These are phyloP conservation scores for Regulus satrapa DNA, from an alignment of 2,113 vertebrate genomes.

Conservation along the genomic window DNA sequence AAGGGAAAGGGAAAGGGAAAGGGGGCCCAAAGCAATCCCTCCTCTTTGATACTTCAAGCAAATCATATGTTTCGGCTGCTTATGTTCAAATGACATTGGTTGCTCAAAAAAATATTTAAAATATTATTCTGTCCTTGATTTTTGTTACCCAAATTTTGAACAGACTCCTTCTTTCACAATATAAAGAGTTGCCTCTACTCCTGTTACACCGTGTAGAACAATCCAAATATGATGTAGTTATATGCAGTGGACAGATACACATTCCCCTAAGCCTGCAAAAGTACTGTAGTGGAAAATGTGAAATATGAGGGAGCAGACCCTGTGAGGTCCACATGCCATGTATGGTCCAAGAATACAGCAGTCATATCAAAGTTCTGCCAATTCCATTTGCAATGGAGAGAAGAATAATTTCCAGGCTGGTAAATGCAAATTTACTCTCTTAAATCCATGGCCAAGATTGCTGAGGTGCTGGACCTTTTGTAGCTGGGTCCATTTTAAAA, in stretches of 20 bases:
- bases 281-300: background rate
- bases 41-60: background rate
- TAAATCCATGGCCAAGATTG: accelerated
- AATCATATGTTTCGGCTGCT: background rate
- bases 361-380: background rate
- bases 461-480: background rate
- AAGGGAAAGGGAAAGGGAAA: background rate
- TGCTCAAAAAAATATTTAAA: background rate
- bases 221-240: background rate
- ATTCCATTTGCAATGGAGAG: background rate
- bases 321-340: background rate
- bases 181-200: background rate
- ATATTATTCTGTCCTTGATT: background rate
- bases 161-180: background rate
- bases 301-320: background rate
- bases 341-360: background rate
- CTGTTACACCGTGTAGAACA: background rate
- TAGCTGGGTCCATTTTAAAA: background rate
- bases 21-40: background rate
- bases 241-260: accelerated
- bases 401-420: background rate
- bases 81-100: background rate
- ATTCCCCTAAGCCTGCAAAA: background rate
- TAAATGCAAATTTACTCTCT: background rate
- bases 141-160: background rate